Evolutionary conservation across 2,113 vertebrate genomes (phyloP).

Genomic region (Accipiter virgatus): DNA sequence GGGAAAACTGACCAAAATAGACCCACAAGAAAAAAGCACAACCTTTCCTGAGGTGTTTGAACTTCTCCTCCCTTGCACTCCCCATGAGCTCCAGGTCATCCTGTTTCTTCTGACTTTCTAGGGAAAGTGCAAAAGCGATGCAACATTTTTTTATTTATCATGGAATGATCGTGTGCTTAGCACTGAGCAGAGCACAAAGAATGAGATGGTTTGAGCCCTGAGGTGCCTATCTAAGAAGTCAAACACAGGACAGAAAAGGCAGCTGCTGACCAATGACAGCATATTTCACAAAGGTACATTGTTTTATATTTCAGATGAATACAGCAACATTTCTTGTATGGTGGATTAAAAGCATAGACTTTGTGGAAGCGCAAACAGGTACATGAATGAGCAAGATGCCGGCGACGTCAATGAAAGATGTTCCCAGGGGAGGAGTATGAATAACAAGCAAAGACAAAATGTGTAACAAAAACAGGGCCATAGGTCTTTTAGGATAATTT

Average conservation of each 20-base stretch:
- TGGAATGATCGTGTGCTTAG: neutral
- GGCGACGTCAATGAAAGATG: neutral
- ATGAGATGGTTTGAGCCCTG: neutral
- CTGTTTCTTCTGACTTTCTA: neutral
- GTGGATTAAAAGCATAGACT: neutral
- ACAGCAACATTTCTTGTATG: neutral
- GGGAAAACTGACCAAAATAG: neutral
- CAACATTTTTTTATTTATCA: neutral
- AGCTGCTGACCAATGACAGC: neutral
- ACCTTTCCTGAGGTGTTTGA: neutral
- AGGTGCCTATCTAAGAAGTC: neutral
- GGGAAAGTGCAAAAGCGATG: neutral
- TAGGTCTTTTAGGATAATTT: neutral
- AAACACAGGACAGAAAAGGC: neutral
- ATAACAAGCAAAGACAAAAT: neutral
- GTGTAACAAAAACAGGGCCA: neutral
- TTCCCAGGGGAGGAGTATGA: rapidly evolving
- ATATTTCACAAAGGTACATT: neutral
- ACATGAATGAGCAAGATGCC: neutral
- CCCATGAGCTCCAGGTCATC: neutral
- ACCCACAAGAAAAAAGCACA: neutral
- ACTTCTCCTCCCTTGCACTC: neutral
- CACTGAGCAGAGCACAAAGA: neutral
- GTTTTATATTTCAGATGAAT: neutral
- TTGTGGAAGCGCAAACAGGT: neutral